These are phyloP conservation scores for Enteromius fasciolatus DNA, from an alignment of 2,797 vertebrate genomes.

Conservation along the genomic window DNA sequence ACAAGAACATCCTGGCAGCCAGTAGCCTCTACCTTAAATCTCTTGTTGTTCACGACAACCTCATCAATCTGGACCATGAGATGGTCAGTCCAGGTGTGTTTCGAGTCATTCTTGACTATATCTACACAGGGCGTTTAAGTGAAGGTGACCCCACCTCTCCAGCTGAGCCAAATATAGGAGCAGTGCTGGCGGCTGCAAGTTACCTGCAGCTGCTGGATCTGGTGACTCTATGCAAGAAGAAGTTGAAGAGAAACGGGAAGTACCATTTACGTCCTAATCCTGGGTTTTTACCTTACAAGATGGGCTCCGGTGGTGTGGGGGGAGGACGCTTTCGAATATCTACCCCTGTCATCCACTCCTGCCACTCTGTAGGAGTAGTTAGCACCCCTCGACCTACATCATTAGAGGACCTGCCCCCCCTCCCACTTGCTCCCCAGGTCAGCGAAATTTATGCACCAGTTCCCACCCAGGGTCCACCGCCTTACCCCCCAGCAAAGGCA, in stretches of 20 bases:
- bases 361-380: conserved; percentile 79
- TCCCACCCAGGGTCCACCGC: conserved; percentile 81
- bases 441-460: conserved; percentile 90
- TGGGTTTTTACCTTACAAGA: conserved; percentile 79
- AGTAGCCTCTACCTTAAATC: conserved; percentile 99
- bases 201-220: conserved; percentile 97
- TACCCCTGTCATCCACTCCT: conserved; percentile 94
- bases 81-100: conserved; percentile 99
- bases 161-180: conserved; percentile 89
- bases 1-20: conserved; percentile 99
- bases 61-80: conserved; percentile 98
- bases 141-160: conserved; percentile 86
- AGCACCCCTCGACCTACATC: conserved; percentile 76
- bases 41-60: conserved; percentile 98
- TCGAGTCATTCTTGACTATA: conserved; percentile 97
- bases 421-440: conserved; percentile 84
- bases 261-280: conserved; percentile 84
- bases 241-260: conserved; percentile 91
- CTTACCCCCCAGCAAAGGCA: conserved; percentile 78
- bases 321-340: conserved; percentile 84
- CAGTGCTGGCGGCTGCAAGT: conserved; percentile 94
- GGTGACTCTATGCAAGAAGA: conserved; percentile 97
- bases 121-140: conserved; percentile 94
- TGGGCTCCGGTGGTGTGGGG: conserved; percentile 77
- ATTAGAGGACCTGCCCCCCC: conserved; percentile 79